Evolutionary conservation across 2,888 invertebrate species (phyloP), one percentile per base, ranked within the genome.

Genomic region (Nysson spinosus): DNA sequence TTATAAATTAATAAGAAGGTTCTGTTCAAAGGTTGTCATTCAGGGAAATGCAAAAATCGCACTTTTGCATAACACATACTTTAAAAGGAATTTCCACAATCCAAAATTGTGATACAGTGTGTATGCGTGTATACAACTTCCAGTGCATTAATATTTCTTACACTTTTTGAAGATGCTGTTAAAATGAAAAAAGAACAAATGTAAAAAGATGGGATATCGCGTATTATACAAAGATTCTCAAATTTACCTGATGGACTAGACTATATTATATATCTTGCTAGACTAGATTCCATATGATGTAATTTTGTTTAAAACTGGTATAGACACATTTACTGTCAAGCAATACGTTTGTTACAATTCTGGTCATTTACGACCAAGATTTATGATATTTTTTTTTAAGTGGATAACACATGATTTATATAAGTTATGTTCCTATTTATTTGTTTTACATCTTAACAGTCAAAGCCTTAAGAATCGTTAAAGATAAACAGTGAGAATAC

Each of bases 341-440:
- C 20, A 11, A 55, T 39, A 35, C 35, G 34, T 14, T 43, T 43
- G 37, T 35, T 50, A 65, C 49, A 54, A 35, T 43, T 65, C 49
- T 19, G 28, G 26, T 52, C 28, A 37, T 49, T 57, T 44, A 22
- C 34, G 61, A 65, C 51, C 49, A 49, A 35, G 46, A 30, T 63
- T 56, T 56, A 73, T 39, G 35, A 58, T 24, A 63, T 34, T 55
- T 17, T 46, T 65, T 46, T 54, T 69, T 66, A 61, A 50, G 62
- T 39, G 37, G 26, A 24, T 52, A 22, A 40, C 34, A 9, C 44
- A 56, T 34, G 42, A 68, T 64, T 68, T 64, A 57, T 57, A 56
- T 62, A 62, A 63, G 50, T 72, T 65, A 68, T 63, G 54, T 72
- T 72, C 60, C 56, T 72, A 68, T 64, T 65, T 66, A 62, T 47